These are phyloP conservation scores for Scortum barcoo DNA, from an alignment of 2,113 vertebrate genomes.

Conservation along the genomic window DNA sequence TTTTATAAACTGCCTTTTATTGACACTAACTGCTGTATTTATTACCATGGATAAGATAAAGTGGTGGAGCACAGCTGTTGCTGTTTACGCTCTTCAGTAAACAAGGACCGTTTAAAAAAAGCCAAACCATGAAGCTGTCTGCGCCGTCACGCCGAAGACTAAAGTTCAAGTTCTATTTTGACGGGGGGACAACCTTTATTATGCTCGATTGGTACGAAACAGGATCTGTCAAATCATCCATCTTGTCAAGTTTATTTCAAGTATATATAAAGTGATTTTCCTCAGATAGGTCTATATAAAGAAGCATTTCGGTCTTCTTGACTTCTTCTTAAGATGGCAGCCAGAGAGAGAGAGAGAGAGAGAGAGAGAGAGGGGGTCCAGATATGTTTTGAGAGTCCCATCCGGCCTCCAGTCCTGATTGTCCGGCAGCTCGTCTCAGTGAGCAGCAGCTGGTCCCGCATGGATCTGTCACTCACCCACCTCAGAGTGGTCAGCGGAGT, in stretches of 20 bases:
- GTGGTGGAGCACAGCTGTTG: slow-evolving; percentile 51
- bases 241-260: slow-evolving; percentile 6
- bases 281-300: neutral
- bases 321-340: slow-evolving; percentile 28
- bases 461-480: slow-evolving; percentile 74
- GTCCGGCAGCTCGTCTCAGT: slow-evolving; percentile 41
- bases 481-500: slow-evolving; percentile 28
- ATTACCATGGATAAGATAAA: neutral
- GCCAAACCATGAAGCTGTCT: slow-evolving; percentile 18
- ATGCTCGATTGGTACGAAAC: slow-evolving; percentile 17
- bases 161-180: slow-evolving; percentile 58
- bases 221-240: slow-evolving; percentile 4
- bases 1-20: neutral
- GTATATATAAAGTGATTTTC: slow-evolving; percentile 8
- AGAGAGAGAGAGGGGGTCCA: neutral
- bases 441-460: slow-evolving; percentile 71
- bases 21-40: neutral
- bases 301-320: slow-evolving; percentile 15
- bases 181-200: slow-evolving; percentile 29
- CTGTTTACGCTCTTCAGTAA: slow-evolving; percentile 58
- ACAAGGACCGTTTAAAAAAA: slow-evolving; percentile 35
- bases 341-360: neutral
- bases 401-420: slow-evolving; percentile 10
- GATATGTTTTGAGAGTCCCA: slow-evolving; percentile 29
- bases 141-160: slow-evolving; percentile 9